Percentiles rank a stretch among this genome's conserved stretches.
These are phyloP conservation scores for Tachina lurida DNA, from an alignment of 2,888 invertebrate species.

Conservation along the genomic window DNA sequence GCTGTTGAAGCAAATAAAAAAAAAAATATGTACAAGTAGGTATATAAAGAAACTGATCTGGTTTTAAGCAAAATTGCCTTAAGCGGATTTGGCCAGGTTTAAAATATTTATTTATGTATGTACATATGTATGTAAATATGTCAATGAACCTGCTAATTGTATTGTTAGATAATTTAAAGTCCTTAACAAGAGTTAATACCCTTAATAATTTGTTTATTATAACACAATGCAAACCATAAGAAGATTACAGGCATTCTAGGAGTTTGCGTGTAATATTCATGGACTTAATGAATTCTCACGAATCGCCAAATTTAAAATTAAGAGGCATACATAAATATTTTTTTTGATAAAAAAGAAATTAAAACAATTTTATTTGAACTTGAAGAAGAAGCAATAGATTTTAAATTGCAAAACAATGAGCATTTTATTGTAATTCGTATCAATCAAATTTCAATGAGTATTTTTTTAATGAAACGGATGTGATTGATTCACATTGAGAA, in stretches of 20 bases:
- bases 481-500: constrained; percentile 44
- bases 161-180: constrained; percentile 40
- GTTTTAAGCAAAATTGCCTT: constrained; percentile 23
- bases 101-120: background rate
- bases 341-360: background rate
- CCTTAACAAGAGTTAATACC: constrained; percentile 7
- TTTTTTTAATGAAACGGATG: constrained; percentile 32
- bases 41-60: constrained; percentile 45
- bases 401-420: constrained; percentile 58
- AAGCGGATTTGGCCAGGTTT: constrained; percentile 57
- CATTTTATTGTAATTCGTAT: constrained; percentile 42
- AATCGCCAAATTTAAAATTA: background rate
- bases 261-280: background rate
- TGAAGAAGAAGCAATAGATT: constrained; percentile 2
- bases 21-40: background rate
- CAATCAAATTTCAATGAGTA: constrained; percentile 54
- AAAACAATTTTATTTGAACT: background rate
- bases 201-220: constrained; percentile 17
- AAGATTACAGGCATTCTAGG: constrained; percentile 40
- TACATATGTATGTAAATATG: too few species aligned
- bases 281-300: constrained; percentile 19
- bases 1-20: constrained; percentile 14
- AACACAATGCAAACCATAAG: constrained; percentile 20
- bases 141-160: constrained; percentile 34
- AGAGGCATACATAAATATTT: background rate